A percentile compares a stretch with the other conserved stretches of the same genome.
These are phyloP conservation scores for Pyrochroa serraticornis DNA, from an alignment of 2,888 invertebrate species.

Conservation along the genomic window DNA sequence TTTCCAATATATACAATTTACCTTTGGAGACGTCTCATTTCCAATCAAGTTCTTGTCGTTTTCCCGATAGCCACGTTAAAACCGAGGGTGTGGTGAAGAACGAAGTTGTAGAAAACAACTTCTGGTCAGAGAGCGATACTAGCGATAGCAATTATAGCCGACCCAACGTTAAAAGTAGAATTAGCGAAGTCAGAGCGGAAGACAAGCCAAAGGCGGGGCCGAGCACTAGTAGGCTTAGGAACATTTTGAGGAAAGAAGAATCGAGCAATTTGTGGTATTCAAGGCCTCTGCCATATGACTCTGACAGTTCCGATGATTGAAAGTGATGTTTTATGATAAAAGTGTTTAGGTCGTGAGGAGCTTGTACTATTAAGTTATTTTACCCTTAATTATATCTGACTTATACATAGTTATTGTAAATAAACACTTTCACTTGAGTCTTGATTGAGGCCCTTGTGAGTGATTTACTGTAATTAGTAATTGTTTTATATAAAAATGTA, in stretches of 20 bases:
- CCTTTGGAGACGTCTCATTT: too few species aligned
- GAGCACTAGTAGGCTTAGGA: constrained; percentile 28
- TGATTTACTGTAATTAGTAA: too few species aligned
- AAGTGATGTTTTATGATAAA: neutral
- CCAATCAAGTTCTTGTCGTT: neutral
- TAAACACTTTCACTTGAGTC: too few species aligned
- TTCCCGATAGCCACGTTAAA: neutral
- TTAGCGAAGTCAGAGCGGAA: constrained; percentile 18
- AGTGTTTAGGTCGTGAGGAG: too few species aligned
- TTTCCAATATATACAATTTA: too few species aligned
- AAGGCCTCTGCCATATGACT: constrained; percentile 35
- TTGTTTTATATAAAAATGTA: too few species aligned
- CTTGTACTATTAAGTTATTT: constrained; percentile 9
- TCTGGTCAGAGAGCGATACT: neutral
- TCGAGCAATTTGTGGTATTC: constrained; percentile 33
- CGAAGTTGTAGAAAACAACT: neutral
- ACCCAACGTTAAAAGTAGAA: constrained; percentile 26
- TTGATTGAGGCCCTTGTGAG: too few species aligned
- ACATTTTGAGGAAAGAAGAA: constrained; percentile 35
- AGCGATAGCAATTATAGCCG: constrained; percentile 19
- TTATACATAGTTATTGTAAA: neutral
- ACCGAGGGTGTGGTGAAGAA: neutral
- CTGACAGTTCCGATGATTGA: constrained; percentile 35
- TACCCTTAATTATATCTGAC: too few species aligned
- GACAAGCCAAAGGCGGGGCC: constrained; percentile 25